Conservation (phyloP, 2,797 vertebrate species). For the Tragelaphus eurycerus region DNA sequence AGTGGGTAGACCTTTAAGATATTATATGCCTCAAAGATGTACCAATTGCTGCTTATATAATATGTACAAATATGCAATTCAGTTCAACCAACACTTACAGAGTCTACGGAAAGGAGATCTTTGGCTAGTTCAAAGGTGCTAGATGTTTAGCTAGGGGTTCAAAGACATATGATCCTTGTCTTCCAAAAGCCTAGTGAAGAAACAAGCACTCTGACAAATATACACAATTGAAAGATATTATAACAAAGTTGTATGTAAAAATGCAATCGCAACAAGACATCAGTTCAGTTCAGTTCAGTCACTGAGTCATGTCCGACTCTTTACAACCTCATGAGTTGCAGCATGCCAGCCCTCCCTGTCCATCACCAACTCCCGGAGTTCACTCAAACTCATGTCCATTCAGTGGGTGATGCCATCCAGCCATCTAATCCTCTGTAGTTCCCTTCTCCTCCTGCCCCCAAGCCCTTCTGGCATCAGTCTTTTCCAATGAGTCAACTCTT, state of each 20-base stretch:
- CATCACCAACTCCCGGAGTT: too few species aligned
- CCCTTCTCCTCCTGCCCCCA: rapidly evolving
- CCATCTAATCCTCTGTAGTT: rapidly evolving
- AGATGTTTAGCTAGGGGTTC: background rate
- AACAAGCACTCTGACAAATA: background rate
- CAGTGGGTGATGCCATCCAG: too few species aligned
- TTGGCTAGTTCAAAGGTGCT: background rate
- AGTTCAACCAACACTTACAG: background rate
- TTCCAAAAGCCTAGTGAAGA: background rate
- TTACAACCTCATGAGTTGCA: rapidly evolving
- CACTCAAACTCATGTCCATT: rapidly evolving
- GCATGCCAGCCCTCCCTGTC: too few species aligned
- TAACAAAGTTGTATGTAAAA: background rate
- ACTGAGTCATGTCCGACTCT: rapidly evolving
- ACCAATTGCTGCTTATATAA: background rate
- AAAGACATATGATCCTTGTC: background rate
- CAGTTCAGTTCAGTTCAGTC: too few species aligned
- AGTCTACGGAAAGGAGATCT: background rate
- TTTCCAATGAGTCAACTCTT: too few species aligned
- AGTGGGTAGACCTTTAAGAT: background rate
- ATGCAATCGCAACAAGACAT: background rate
- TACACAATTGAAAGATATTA: background rate
- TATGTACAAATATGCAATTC: background rate
- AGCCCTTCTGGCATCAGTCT: too few species aligned
- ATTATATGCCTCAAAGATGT: background rate